These are phyloP conservation scores for Fratercula arctica DNA, from an alignment of 2,797 vertebrate species.

Conservation along the genomic window DNA sequence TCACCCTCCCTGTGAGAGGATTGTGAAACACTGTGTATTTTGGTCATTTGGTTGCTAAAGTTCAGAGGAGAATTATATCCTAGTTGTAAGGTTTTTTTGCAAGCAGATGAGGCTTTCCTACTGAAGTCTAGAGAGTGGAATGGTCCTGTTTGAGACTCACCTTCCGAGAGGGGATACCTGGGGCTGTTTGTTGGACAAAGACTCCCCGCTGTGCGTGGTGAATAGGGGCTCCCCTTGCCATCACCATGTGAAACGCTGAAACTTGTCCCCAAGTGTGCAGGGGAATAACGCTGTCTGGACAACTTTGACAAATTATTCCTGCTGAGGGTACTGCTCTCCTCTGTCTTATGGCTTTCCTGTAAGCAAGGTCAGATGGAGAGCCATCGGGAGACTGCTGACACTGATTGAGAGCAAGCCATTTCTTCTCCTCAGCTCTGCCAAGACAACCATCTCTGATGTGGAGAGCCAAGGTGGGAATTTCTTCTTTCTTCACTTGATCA, in stretches of 20 bases:
- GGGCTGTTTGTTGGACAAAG: not conserved
- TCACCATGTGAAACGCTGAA: not conserved
- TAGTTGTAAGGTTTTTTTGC: not conserved
- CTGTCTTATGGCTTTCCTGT: not conserved
- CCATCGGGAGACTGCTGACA: not conserved
- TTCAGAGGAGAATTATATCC: not conserved
- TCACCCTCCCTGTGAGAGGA: not conserved
- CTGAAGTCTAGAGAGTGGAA: not conserved
- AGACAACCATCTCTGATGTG: not conserved
- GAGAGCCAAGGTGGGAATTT: not conserved
- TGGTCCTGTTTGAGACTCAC: not conserved
- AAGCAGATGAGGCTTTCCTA: not conserved
- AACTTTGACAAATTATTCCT: not conserved
- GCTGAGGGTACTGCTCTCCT: not conserved
- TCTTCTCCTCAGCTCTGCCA: not conserved
- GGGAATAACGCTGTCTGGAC: not conserved
- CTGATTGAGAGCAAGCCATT: not conserved
- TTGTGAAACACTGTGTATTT: not conserved
- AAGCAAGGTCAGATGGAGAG: not conserved
- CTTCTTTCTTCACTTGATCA: not conserved
- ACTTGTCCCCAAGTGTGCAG: not conserved
- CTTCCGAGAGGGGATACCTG: not conserved
- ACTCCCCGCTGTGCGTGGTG: fast-evolving
- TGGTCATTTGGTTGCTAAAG: not conserved
- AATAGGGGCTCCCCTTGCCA: not conserved